These are phyloP conservation scores for Xenopus petersii DNA, from an alignment of 2,797 vertebrate species.

Conservation along the genomic window DNA sequence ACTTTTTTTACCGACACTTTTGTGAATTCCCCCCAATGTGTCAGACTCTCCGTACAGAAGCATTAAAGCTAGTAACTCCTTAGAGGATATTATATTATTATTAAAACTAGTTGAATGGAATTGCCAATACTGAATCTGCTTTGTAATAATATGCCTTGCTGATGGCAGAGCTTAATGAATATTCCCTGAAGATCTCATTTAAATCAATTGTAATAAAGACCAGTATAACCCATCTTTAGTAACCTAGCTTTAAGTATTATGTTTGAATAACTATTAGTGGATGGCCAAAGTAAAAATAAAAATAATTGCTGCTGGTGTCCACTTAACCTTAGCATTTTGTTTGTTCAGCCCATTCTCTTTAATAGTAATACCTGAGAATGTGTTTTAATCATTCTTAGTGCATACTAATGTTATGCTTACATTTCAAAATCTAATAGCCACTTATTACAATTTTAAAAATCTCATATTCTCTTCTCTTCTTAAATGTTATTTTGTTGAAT, in stretches of 20 bases:
- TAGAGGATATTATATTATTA: background rate
- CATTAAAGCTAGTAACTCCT: background rate
- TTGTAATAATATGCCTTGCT: conserved; percentile 20
- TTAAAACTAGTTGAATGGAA: background rate
- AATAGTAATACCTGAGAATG: too few relatives aligned
- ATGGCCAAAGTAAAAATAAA: too few relatives aligned
- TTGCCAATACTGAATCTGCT: background rate
- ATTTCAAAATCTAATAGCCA: background rate
- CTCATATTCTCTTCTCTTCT: conserved; percentile 38
- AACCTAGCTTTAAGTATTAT: background rate
- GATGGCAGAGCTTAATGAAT: conserved; percentile 40
- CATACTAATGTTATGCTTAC: too few relatives aligned
- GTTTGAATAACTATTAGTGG: background rate
- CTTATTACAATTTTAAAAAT: background rate
- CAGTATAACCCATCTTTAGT: conserved; percentile 30
- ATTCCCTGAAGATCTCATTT: conserved; percentile 46
- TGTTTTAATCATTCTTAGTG: too few relatives aligned
- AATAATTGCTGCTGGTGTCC: background rate
- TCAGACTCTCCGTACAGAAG: background rate
- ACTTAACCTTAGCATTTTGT: background rate
- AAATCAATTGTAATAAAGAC: conserved; percentile 40
- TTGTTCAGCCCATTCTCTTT: background rate
- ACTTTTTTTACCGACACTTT: too few relatives aligned
- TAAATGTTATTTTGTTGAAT: conserved; percentile 39
- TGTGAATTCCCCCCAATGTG: too few relatives aligned